Evolutionary conservation across 1,140 invertebrate genomes (phyloP), one percentile per base, ranked within the genome.

Genomic region (Heliconius himera): DNA sequence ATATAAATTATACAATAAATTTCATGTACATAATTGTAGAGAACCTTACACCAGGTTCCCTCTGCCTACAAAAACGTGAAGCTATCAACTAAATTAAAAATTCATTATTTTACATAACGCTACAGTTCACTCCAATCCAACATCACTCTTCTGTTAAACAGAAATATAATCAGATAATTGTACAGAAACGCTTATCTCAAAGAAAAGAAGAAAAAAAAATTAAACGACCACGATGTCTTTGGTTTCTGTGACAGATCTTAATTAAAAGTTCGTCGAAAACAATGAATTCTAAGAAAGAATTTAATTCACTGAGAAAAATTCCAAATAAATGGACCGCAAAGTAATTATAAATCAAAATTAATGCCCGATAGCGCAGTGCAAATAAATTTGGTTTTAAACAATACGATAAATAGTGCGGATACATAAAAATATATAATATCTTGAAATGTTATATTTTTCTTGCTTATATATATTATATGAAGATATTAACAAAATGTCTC

Each of bases 211-310:
- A 66, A 76, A 76, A 56, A 75, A 76, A 76, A 70, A 76, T 76
- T 3, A 76, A 76, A 76, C 56, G 60, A 54, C 38, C 74, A 3
- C 38, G 60, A 76, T 54, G 56, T 66, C 54, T 18, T 36, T 60
- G 74, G 26, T 49, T 54, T 77, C 49, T 72, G 76, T 54, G 76
- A 72, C 76, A 77, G 70, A 56, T 72, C 70, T 77, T 77, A 77
- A 77, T 77, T 77, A 77, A 72, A 77, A 72, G 41, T 77, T 77
- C 46, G 54, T 56, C 54, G 54, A 56, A 56, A 56, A 56, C 54
- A 73, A 73, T 46, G 71, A 73, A 46, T 73, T 73, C 71, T 38
- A 18, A 41, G 71, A 73, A 73, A 73, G 41, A 73, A 72, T 72
- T 72, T 38, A 72, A 73, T 73, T 26, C 36, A 41, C 71, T 73